These are phyloP conservation scores for Xestia ashworthii DNA, from an alignment of 2,888 invertebrate genomes.

Conservation along the genomic window DNA sequence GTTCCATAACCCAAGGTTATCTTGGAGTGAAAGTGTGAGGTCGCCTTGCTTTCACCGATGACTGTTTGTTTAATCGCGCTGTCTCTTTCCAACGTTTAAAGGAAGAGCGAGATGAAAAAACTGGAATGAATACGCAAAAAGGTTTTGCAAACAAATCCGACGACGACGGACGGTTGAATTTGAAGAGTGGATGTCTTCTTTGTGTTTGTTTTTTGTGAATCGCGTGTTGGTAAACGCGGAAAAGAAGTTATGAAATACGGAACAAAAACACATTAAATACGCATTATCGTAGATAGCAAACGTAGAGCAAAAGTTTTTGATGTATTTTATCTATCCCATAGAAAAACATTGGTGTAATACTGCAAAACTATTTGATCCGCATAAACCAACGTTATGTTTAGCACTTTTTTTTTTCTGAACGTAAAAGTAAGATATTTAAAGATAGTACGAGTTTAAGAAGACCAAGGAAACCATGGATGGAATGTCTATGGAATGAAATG, in stretches of 20 bases:
- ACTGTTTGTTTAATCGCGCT: slow-evolving; percentile 65
- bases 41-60: slow-evolving; percentile 81
- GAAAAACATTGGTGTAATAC: background rate
- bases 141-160: slow-evolving; percentile 60
- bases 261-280: slow-evolving; percentile 39
- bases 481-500: no score
- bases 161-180: slow-evolving; percentile 17
- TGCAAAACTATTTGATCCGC: background rate
- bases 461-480: no score
- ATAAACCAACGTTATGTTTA: background rate
- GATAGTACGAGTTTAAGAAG: no score
- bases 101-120: slow-evolving; percentile 57
- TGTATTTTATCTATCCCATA: background rate
- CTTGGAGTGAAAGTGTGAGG: slow-evolving; percentile 81
- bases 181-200: slow-evolving; percentile 18
- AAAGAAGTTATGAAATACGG: slow-evolving; percentile 30
- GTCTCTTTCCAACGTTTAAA: slow-evolving; percentile 66
- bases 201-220: slow-evolving; percentile 41
- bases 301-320: slow-evolving; percentile 12
- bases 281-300: slow-evolving; percentile 14
- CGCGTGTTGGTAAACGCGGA: slow-evolving; percentile 24
- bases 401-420: background rate
- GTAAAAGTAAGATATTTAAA: background rate
- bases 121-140: slow-evolving; percentile 57
- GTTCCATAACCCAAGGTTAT: slow-evolving; percentile 83